Evolutionary conservation across 2,888 invertebrate genomes (phyloP), one percentile per base, ranked within the genome.

Genomic region (Phyto melanocephala): DNA sequence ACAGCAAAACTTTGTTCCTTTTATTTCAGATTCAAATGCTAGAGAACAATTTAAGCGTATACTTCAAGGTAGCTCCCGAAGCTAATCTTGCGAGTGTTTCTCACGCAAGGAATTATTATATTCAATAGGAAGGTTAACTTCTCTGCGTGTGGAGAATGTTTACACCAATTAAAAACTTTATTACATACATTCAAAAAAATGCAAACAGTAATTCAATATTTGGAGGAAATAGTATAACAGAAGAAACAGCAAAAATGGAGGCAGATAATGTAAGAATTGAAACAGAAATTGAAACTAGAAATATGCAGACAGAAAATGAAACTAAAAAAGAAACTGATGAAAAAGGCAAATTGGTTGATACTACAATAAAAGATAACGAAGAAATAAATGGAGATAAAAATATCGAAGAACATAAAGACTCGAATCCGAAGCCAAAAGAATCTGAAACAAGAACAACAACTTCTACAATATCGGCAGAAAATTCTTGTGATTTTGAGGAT

Each of bases 161-260:
- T 85, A 89, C 87, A 85, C 90, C 91, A 65, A 89, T 91, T 75
- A 91, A 91, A 85, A 90, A 89, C 81, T 88, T 91, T 50, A 87
- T 91, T 76, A 90, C 89, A 63, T 91, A 90, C 83, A 90, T 91
- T 85, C 91, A 91, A 84, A 90, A 90, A 86, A 91, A 90, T 89
- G 90, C 90, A 28, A 91, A 86, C 85, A 85, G 87, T 60, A 87
- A 88, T 22, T 86, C 87, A 65, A 87, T 91, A 86, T 90, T 90
- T 85, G 90, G 90, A 71, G 86, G 86, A 84, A 85, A 87, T 70
- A 72, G 84, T 33, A 75, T 81, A 80, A 15, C 40, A 47, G 75
- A 72, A 58, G 79, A 74, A 40, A 20, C 71, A 65, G 15, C 35
- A 63, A 72, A 76, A 75, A 79, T 81, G 74, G 82, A 80, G 81